Percentiles rank a stretch among this genome's conserved stretches.
Evolutionary conservation across 2,888 invertebrate species (phyloP).

Genomic region (Nasonia oneida): DNA sequence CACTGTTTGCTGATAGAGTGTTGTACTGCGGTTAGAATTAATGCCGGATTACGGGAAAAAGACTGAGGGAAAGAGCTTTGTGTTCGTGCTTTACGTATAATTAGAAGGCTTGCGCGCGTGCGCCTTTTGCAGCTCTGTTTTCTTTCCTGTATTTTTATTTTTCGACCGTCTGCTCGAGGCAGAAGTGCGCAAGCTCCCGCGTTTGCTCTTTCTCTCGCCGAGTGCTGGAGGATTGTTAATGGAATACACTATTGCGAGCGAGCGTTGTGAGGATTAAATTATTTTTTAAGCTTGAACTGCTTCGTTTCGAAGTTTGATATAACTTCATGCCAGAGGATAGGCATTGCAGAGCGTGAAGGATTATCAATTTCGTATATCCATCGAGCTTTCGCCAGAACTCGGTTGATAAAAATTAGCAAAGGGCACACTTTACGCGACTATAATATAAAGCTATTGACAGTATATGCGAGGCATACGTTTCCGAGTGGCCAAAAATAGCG

Average conservation of each 20-base stretch:
- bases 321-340: no score
- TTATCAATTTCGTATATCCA: no score
- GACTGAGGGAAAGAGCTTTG: slow-evolving; percentile 3
- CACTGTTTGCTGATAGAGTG: slow-evolving; percentile 57
- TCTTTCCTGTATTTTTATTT: not conserved
- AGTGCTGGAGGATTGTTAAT: not conserved
- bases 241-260: not conserved
- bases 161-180: not conserved
- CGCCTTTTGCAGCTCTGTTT: slow-evolving; percentile 1
- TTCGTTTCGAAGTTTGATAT: no score
- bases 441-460: no score
- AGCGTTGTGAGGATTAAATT: not conserved
- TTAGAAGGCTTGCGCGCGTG: slow-evolving; percentile 9
- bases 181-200: not conserved
- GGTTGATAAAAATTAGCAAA: no score
- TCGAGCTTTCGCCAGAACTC: no score
- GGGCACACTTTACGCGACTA: no score
- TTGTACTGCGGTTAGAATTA: slow-evolving; percentile 55
- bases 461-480: no score
- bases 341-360: no score
- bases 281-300: no score
- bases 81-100: slow-evolving; percentile 31
- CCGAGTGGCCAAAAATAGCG: not conserved
- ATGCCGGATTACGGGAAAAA: slow-evolving; percentile 47
- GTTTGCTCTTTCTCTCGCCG: not conserved